These are phyloP conservation scores for Neodiprion pinetum DNA, from an alignment of 1,140 invertebrate genomes.

Conservation along the genomic window DNA sequence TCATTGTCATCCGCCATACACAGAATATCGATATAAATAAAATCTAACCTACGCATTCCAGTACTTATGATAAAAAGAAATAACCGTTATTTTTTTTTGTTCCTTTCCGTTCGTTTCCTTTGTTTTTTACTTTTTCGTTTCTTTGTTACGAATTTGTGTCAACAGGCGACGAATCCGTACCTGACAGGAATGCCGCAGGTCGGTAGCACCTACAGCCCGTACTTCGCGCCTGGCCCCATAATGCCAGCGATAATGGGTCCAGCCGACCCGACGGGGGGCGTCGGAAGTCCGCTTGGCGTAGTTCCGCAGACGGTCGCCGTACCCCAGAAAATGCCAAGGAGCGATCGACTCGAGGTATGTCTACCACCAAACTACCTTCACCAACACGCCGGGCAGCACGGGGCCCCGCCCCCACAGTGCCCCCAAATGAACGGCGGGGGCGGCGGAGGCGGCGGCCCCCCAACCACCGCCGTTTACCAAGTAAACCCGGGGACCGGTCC, in stretches of 20 bases:
- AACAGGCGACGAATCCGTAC: conserved; percentile 87
- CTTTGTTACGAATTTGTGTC: conserved; percentile 28
- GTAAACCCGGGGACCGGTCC: conserved; percentile 53
- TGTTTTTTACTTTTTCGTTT: too few species aligned
- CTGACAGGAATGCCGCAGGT: conserved; percentile 85
- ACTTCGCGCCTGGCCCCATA: conserved; percentile 85
- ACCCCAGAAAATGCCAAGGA: conserved; percentile 92
- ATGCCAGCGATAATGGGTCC: conserved; percentile 83
- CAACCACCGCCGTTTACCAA: conserved; percentile 56
- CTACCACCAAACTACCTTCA: conserved; percentile 64
- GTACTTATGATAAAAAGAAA: too few species aligned
- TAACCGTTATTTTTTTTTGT: conserved; percentile 43
- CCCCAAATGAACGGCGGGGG: conserved; percentile 41
- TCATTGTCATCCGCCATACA: too few species aligned
- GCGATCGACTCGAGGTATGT: conserved; percentile 95
- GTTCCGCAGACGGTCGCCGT: conserved; percentile 84
- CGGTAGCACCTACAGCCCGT: conserved; percentile 85
- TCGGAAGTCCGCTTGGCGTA: conserved; percentile 74
- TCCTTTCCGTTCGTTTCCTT: conserved; percentile 47
- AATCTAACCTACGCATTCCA: too few species aligned
- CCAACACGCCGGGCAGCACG: conserved; percentile 53
- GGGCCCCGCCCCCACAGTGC: conserved; percentile 53
- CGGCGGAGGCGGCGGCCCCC: conserved; percentile 23
- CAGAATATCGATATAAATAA: too few species aligned
- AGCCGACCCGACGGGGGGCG: conserved; percentile 73